A percentile compares a stretch with the other conserved stretches of the same genome.
Conservation (phyloP, 2,888 invertebrate genomes). For the Parapristionchus giblindavisi region DNA sequence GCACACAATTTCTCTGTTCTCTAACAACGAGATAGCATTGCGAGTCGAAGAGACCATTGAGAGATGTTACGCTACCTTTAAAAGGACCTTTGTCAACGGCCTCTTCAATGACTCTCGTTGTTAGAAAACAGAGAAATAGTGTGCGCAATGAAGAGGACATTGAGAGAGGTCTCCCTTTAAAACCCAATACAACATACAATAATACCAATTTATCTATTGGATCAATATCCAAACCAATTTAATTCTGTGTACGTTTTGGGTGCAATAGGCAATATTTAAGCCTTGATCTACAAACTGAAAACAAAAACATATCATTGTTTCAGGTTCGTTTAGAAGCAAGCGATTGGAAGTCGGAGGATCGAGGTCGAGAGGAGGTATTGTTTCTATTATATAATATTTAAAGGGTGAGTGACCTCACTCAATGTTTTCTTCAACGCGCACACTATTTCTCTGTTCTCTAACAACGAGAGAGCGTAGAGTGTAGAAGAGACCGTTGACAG, state of each 20-base stretch:
- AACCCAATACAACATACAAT: too few species aligned
- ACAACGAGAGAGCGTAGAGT: not conserved
- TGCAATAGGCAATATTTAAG: not conserved
- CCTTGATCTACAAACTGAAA: not conserved
- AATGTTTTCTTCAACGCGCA: not conserved
- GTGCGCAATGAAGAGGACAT: too few species aligned
- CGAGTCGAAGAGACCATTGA: too few species aligned
- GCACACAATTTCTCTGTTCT: too few species aligned
- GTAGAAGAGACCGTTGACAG: not conserved
- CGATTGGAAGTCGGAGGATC: slow-evolving; percentile 35
- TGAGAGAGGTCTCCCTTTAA: too few species aligned
- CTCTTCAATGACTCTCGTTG: too few species aligned
- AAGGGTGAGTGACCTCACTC: not conserved
- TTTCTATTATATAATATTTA: not conserved
- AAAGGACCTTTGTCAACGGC: too few species aligned
- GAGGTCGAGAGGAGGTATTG: slow-evolving; percentile 23
- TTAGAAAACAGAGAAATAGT: too few species aligned
- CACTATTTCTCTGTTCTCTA: not conserved
- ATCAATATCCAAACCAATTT: too few species aligned
- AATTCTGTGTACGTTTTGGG: not conserved
- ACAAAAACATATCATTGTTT: not conserved
- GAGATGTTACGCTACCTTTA: too few species aligned
- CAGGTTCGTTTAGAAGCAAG: slow-evolving; percentile 25
- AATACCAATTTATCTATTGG: too few species aligned
- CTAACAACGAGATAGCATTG: too few species aligned